These are phyloP conservation scores for Polydrusus pterygomalis DNA, from an alignment of 2,888 invertebrate species.

Conservation along the genomic window DNA sequence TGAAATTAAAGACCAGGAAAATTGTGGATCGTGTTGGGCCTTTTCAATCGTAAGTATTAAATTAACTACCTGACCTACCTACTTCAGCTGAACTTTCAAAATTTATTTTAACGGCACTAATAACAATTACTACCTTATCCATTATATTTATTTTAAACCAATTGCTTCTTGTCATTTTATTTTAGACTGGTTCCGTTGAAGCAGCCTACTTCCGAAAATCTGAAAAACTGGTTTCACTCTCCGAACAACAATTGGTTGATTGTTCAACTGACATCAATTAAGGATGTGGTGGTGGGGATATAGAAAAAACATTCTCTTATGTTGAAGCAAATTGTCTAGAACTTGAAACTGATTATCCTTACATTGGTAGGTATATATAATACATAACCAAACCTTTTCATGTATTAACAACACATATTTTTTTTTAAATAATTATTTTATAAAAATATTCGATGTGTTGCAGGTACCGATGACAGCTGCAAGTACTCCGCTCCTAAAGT, in stretches of 20 bases:
- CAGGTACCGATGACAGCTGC: slow-evolving; percentile 41
- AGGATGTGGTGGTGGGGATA: slow-evolving; percentile 57
- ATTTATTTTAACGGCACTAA: not conserved
- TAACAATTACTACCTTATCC: not conserved
- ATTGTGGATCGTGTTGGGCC: slow-evolving; percentile 60
- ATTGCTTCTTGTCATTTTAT: slow-evolving; percentile 2
- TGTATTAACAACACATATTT: not conserved
- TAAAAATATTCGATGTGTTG: not conserved
- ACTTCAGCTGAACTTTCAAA: too few relatives aligned
- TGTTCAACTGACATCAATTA: slow-evolving; percentile 49
- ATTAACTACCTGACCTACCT: not conserved
- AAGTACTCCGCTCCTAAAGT: slow-evolving; percentile 34
- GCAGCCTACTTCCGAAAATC: slow-evolving; percentile 52
- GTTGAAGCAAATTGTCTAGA: slow-evolving; percentile 55
- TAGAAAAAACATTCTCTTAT: slow-evolving; percentile 55
- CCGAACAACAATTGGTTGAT: slow-evolving; percentile 59
- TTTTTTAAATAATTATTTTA: not conserved
- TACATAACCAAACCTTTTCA: not conserved
- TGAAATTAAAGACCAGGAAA: slow-evolving; percentile 58
- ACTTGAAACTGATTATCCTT: slow-evolving; percentile 58
- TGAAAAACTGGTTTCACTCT: slow-evolving; percentile 53
- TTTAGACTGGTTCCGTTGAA: slow-evolving; percentile 57
- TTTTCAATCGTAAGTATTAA: slow-evolving; percentile 55
- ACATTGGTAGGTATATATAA: slow-evolving; percentile 53
- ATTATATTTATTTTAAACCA: not conserved